Conservation (phyloP, 2,797 vertebrate genomes). For the Limosa lapponica region DNA sequence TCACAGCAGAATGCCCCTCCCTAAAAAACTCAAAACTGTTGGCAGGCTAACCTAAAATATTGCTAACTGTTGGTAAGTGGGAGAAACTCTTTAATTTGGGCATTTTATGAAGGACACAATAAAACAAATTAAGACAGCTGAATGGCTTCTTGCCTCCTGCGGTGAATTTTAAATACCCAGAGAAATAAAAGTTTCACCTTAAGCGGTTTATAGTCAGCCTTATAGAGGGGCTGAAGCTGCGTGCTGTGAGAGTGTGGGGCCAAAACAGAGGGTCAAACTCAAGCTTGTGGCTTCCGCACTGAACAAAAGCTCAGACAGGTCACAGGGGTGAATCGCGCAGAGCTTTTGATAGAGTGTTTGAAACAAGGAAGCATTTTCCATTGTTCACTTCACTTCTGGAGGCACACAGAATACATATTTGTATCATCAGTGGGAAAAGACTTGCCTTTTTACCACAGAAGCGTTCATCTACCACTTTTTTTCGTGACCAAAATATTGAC, state of each 20-base stretch:
- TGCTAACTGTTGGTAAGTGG: not conserved
- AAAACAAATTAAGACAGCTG: not conserved
- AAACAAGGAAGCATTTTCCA: not conserved
- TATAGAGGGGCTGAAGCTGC: not conserved
- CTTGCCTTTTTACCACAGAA: not conserved
- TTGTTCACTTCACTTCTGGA: not conserved
- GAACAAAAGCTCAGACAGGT: not conserved
- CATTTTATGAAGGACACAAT: not conserved
- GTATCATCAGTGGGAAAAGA: not conserved
- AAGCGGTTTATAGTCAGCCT: not conserved
- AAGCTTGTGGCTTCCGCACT: not conserved
- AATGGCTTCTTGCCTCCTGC: not conserved
- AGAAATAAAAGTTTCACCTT: not conserved
- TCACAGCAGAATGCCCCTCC: not conserved
- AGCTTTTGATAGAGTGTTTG: not conserved
- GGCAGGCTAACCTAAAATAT: not conserved
- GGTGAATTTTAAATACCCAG: conserved; percentile 24
- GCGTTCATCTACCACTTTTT: not conserved
- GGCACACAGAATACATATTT: not conserved
- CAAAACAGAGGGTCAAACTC: not conserved
- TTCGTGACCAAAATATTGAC: conserved; percentile 19
- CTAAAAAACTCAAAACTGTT: not conserved
- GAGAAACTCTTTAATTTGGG: not conserved
- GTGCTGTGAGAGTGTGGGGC: not conserved
- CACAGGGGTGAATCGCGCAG: not conserved